phyloP scores from a whole-genome alignment of 2,888 invertebrate genomes.

The Unio delphinus region DNA sequence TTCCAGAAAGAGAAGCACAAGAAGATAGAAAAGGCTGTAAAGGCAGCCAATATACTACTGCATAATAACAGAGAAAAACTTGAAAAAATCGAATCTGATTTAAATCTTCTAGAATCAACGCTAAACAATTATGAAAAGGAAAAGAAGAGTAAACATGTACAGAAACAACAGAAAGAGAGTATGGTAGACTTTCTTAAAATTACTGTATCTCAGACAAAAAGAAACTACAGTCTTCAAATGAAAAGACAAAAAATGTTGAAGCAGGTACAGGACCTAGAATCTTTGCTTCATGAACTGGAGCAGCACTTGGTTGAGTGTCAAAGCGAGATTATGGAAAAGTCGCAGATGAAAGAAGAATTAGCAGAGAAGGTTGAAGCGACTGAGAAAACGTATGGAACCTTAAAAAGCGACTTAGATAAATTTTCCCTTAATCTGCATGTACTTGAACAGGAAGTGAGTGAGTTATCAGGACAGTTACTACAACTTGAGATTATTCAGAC shows the following conservation, averaged over 20 bases:
- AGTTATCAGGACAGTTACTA: conserved; percentile 55
- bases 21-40: conserved; percentile 57
- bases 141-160: conserved; percentile 51
- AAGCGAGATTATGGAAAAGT: conserved; percentile 55
- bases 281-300: conserved; percentile 51
- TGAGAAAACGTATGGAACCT: conserved; percentile 53
- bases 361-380: conserved; percentile 55
- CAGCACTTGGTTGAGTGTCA: conserved; percentile 55
- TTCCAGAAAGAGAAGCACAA: conserved; percentile 60
- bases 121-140: conserved; percentile 49
- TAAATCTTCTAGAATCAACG: conserved; percentile 58
- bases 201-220: conserved; percentile 65
- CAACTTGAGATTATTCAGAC: conserved; percentile 67
- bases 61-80: conserved; percentile 63
- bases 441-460: conserved; percentile 61
- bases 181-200: conserved; percentile 68
- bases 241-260: conserved; percentile 59
- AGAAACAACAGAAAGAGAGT: conserved; percentile 65
- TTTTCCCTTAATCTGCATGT: conserved; percentile 58
- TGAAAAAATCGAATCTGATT: conserved; percentile 56
- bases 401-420: conserved; percentile 59
- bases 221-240: conserved; percentile 64
- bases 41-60: conserved; percentile 57
- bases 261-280: conserved; percentile 62
- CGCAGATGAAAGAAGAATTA: conserved; percentile 53